Percentiles rank a stretch among this genome's conserved stretches.
phyloP scores from a whole-genome alignment of 2,797 vertebrate species.

The Hozukius guyotensis region DNA sequence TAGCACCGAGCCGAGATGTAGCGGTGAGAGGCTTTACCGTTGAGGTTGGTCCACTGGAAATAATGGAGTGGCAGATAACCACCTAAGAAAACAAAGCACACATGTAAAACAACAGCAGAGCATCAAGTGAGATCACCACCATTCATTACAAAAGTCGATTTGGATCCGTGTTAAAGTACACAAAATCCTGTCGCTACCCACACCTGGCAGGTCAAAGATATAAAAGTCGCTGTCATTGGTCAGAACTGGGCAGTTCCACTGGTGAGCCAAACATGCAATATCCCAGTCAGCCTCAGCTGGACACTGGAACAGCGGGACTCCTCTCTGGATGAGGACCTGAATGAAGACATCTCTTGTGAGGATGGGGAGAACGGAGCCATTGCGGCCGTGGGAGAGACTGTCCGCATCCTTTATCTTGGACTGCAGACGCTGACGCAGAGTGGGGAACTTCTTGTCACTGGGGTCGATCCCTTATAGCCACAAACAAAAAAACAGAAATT shows the following conservation, averaged over 20 bases:
- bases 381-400: slow-evolving; percentile 75
- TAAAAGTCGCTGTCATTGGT: slow-evolving; percentile 96
- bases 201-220: slow-evolving; percentile 90
- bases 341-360: slow-evolving; percentile 87
- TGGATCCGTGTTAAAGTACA: not conserved
- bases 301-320: slow-evolving; percentile 89
- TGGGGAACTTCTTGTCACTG: slow-evolving; percentile 89
- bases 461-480: slow-evolving; percentile 84
- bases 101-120: not conserved
- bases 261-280: slow-evolving; percentile 90
- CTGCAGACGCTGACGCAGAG: slow-evolving; percentile 85
- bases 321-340: slow-evolving; percentile 85
- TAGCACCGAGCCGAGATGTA: slow-evolving; percentile 88
- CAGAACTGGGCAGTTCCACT: slow-evolving; percentile 93
- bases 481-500: not conserved
- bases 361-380: slow-evolving; percentile 86
- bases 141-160: not conserved
- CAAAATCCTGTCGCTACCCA: slow-evolving; percentile 24
- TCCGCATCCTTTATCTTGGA: slow-evolving; percentile 87
- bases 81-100: slow-evolving; percentile 54
- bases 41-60: slow-evolving; percentile 89
- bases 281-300: slow-evolving; percentile 93
- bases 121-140: not conserved
- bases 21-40: slow-evolving; percentile 61
- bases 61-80: slow-evolving; percentile 89